Evolutionary conservation across 2,888 invertebrate species (phyloP), one percentile per base, ranked within the genome.

Genomic region (Eupithecia pulchellata): DNA sequence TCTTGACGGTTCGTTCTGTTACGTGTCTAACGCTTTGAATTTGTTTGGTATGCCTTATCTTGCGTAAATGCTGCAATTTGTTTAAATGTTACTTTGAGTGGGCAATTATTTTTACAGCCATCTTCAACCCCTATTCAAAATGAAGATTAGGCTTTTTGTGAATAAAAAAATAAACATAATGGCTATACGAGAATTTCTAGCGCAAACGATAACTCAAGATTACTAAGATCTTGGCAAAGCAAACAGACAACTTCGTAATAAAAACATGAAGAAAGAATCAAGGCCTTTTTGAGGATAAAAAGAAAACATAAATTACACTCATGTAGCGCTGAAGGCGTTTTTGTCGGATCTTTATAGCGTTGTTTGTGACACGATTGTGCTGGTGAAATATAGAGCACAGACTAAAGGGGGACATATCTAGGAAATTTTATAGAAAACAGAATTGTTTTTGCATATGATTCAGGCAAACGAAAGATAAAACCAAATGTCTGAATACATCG

Each of bases 1-100:
- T 84, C 86, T 85, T 85, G 81, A 84, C 85, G 84, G 86, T 89
- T 91, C 89, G 88, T 88, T 89, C 87, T 78, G 81, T 11, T 52
- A 52, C 80, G 83, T 81, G 82, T 81, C 66, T 81, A 83, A 81
- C 79, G 84, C 72, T 72, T 77, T 79, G 82, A 84, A 86, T 84
- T 86, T 82, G 84, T 86, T 84, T 73, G 72, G 77, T 68, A 71
- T 70, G 66, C 66, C 75, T 73, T 77, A 79, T 71, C 74, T 77
- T 36, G 29, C 52, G 32, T 71, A 67, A 68, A 64, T 39, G 64
- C 36, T 58, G 61, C 42, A 68, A 71, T 71, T 76, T 72, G 60
- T 71, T 68, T 68, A 39, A 68, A 68, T 68, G 65, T 65, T 67
- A 67, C 67, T 70, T 75, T 75, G 32, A 72, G 55, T 68, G 65